A percentile compares a stretch with the other conserved stretches of the same genome.
phyloP scores from a whole-genome alignment of 2,797 vertebrate species.

The Prionace glauca region DNA sequence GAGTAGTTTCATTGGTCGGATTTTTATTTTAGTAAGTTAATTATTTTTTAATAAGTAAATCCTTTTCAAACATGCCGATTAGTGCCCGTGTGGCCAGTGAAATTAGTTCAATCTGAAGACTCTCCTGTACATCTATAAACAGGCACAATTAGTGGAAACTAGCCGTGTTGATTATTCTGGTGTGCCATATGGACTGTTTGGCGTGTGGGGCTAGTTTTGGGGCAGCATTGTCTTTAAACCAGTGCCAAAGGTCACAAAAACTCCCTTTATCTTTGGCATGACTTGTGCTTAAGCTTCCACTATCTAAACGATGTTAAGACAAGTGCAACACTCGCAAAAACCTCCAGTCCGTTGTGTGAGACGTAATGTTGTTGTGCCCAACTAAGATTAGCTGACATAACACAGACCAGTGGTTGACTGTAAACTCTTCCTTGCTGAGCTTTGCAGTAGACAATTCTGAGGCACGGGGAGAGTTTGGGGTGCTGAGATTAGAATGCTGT shows the following conservation, averaged over 20 bases:
- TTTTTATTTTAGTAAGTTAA: not conserved
- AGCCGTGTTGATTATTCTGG: not conserved
- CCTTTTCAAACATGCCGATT: not conserved
- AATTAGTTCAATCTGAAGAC: not conserved
- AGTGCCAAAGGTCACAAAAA: not conserved
- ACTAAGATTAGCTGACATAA: not conserved
- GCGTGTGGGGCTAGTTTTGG: not conserved
- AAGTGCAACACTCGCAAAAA: too few species aligned
- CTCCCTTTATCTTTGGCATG: not conserved
- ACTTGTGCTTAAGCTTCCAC: not conserved
- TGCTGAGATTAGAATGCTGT: not conserved
- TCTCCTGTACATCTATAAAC: not conserved
- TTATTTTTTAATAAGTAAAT: not conserved
- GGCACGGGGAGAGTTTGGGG: not conserved
- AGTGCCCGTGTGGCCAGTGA: not conserved
- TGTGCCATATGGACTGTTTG: not conserved
- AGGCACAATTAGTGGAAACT: not conserved
- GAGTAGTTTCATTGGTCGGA: not conserved
- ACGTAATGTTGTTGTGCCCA: not conserved
- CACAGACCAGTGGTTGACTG: not conserved
- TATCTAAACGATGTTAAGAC: not conserved
- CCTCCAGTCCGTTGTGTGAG: not conserved
- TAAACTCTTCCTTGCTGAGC: not conserved
- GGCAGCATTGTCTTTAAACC: not conserved
- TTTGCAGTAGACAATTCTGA: not conserved